Percentiles rank a stretch among this genome's conserved stretches.
Conservation (phyloP, 2,797 vertebrate genomes). For the Streptopelia turtur region DNA sequence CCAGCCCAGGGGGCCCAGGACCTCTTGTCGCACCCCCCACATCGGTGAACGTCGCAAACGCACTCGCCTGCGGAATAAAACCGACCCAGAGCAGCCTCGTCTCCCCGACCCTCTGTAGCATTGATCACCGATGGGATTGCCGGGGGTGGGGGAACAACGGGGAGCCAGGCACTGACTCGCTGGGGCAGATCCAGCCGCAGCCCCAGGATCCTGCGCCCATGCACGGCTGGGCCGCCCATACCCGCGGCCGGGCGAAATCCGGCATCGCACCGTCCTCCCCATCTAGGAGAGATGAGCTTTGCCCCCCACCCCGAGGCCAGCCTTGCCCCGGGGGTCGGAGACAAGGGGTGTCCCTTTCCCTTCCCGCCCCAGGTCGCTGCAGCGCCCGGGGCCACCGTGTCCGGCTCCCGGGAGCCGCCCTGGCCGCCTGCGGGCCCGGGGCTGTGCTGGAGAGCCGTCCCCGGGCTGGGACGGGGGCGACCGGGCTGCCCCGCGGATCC, state of each 20-base stretch:
- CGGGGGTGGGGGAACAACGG: not conserved
- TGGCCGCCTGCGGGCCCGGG: not conserved
- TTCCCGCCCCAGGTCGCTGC: not conserved
- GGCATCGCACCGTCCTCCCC: not conserved
- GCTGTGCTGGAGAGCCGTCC: not conserved
- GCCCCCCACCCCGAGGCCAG: not conserved
- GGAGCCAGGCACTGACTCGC: not conserved
- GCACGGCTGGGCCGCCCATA: not conserved
- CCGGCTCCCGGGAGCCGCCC: not conserved
- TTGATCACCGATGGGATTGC: not conserved
- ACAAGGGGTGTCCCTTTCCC: not conserved
- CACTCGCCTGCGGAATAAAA: constrained; percentile 14
- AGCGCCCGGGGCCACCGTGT: not conserved
- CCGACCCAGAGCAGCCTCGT: not conserved
- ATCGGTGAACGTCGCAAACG: not conserved
- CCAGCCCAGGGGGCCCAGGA: not conserved
- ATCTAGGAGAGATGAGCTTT: not conserved
- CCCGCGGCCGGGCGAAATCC: not conserved
- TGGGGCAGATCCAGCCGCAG: not conserved
- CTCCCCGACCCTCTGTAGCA: not conserved
- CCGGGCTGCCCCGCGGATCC: not conserved
- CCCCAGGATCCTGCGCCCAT: rapidly evolving
- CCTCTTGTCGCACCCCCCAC: not conserved
- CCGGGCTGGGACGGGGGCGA: rapidly evolving
- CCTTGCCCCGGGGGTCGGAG: no score